Percentiles rank a stretch among this genome's conserved stretches.
Evolutionary conservation across 2,113 vertebrate genomes (phyloP).

Genomic region (Balaeniceps rex): DNA sequence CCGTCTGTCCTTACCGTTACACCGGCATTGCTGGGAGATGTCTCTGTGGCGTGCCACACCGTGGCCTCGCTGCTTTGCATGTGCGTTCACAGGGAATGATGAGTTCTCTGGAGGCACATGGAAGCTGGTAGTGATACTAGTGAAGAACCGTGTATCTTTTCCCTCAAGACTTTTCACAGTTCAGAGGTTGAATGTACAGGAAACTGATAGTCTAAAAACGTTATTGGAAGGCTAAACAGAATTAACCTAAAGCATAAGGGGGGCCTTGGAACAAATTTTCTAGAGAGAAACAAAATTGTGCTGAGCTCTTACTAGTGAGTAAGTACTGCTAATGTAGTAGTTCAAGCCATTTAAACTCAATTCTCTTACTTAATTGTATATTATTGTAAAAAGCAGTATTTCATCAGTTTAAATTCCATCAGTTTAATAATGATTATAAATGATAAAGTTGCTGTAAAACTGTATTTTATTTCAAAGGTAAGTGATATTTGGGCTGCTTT

Average conservation of each 20-base stretch:
- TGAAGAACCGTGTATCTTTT: accelerated
- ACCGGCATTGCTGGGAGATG: neutral
- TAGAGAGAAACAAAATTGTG: neutral
- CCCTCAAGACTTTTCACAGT: neutral
- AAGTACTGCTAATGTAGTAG: neutral
- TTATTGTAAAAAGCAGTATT: neutral
- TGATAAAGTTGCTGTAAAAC: neutral
- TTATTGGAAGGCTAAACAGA: neutral
- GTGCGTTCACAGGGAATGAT: neutral
- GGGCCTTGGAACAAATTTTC: neutral
- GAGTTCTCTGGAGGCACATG: neutral
- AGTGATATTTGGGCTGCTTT: neutral
- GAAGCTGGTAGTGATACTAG: neutral
- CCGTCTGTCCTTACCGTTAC: accelerated
- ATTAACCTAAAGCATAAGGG: neutral
- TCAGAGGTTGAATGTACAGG: neutral
- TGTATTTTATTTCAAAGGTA: neutral
- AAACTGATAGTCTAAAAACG: neutral
- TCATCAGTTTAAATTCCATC: neutral
- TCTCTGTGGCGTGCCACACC: too few relatives aligned
- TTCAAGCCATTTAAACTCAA: neutral
- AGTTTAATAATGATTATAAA: neutral
- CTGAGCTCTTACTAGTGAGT: neutral
- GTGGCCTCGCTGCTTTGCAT: accelerated
- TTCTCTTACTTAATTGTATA: neutral